phyloP scores from a whole-genome alignment of 2,113 vertebrate species.

The Taxidea taxus region DNA sequence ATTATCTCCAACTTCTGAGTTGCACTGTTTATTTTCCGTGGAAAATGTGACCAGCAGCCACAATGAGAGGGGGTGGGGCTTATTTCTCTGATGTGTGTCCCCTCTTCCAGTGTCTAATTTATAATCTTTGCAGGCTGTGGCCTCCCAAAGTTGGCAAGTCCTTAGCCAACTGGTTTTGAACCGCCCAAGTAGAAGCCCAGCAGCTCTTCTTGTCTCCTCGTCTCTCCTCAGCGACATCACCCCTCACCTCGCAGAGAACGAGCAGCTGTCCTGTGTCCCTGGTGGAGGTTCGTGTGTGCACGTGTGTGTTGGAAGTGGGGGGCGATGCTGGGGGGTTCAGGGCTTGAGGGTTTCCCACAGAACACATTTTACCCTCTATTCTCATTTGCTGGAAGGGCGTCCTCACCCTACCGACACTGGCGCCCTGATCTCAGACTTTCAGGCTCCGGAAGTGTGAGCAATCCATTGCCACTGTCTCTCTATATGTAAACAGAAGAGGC shows the following conservation, averaged over 20 bases:
- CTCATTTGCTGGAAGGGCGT: neutral
- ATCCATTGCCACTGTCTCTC: neutral
- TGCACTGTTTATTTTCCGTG: constrained; percentile 51
- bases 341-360: neutral
- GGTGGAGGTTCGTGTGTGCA: neutral
- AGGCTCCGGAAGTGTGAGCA: neutral
- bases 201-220: neutral
- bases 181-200: neutral
- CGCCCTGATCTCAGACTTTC: neutral
- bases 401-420: neutral
- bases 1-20: constrained; percentile 43
- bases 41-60: constrained; percentile 56
- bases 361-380: neutral
- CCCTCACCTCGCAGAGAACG: neutral
- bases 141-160: neutral
- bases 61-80: neutral
- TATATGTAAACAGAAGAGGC: neutral
- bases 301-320: neutral
- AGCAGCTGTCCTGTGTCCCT: neutral
- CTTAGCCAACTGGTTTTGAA: neutral
- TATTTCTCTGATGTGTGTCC: neutral
- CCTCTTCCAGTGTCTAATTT: neutral
- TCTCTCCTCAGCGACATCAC: neutral
- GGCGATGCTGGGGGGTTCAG: neutral
- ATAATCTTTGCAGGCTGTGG: neutral